A percentile compares a stretch with the other conserved stretches of the same genome.
Conservation (phyloP, 64 coral and sea anemone species). For the Hydrozoanthus tunicans region DNA sequence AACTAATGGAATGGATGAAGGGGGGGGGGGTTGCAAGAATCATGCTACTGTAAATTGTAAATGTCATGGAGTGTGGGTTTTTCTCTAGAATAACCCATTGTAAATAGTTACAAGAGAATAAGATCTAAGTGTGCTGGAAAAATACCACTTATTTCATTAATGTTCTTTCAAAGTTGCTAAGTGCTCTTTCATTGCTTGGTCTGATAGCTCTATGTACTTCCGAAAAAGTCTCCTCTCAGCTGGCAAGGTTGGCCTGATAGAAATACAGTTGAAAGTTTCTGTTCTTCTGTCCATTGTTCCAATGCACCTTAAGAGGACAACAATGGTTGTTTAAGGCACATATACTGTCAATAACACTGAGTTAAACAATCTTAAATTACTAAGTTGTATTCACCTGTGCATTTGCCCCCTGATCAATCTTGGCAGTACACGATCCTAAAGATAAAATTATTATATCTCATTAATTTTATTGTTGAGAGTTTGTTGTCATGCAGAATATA, state of each 20-base stretch:
- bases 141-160: constrained; percentile 19
- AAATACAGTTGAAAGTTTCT: constrained; percentile 76
- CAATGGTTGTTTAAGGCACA: no score
- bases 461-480: no score
- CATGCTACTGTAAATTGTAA: no score
- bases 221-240: constrained; percentile 39
- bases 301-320: constrained; percentile 59
- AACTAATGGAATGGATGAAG: no score
- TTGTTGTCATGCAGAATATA: no score
- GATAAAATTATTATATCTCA: not conserved
- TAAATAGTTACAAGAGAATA: not conserved
- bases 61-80: no score
- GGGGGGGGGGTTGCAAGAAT: no score
- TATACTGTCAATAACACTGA: no score
- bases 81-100: no score
- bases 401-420: constrained; percentile 83
- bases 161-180: constrained; percentile 74
- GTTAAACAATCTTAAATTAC: no score
- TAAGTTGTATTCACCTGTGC: constrained; percentile 55
- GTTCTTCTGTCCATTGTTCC: constrained; percentile 83
- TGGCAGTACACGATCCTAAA: constrained; percentile 78
- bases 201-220: constrained; percentile 44
- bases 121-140: not conserved
- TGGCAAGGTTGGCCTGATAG: constrained; percentile 67
- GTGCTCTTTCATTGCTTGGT: constrained; percentile 70